A percentile compares a stretch with the other conserved stretches of the same genome.
These are phyloP conservation scores for Pelvicachromis taeniatus DNA, from an alignment of 2,113 vertebrate species.

Conservation along the genomic window DNA sequence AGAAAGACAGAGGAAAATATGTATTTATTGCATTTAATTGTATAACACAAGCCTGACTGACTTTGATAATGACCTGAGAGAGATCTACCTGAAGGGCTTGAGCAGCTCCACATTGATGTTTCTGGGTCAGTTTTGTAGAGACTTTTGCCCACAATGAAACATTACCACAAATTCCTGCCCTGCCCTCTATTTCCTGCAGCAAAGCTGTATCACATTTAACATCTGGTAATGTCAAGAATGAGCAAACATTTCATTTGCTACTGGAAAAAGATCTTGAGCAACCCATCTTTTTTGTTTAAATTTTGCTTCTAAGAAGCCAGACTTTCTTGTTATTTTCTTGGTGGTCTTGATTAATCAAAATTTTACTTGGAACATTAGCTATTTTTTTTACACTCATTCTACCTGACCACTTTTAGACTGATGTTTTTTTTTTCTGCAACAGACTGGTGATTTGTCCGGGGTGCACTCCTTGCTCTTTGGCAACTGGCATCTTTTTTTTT, in stretches of 20 bases:
- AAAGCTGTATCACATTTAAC: not conserved
- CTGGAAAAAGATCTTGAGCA: not conserved
- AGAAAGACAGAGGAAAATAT: not conserved
- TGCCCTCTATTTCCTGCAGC: not conserved
- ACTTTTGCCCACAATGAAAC: not conserved
- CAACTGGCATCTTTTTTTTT: not conserved
- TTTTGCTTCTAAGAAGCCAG: not conserved
- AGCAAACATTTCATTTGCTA: not conserved
- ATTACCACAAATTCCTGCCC: not conserved
- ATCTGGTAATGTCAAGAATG: not conserved
- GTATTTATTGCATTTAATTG: not conserved
- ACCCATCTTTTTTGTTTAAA: not conserved
- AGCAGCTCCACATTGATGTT: not conserved
- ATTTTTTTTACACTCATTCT: not conserved
- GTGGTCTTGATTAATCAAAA: not conserved
- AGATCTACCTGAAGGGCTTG: not conserved
- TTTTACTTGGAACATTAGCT: not conserved
- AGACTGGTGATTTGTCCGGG: accelerated
- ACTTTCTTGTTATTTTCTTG: not conserved
- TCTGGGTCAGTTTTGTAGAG: not conserved
- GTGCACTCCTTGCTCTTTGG: not conserved
- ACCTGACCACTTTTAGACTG: accelerated
- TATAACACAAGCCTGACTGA: not conserved
- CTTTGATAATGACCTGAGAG: not conserved
- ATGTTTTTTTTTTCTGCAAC: not conserved